Evolutionary conservation across 2,113 vertebrate genomes (phyloP).

Genomic region (Etheostoma spectabile): DNA sequence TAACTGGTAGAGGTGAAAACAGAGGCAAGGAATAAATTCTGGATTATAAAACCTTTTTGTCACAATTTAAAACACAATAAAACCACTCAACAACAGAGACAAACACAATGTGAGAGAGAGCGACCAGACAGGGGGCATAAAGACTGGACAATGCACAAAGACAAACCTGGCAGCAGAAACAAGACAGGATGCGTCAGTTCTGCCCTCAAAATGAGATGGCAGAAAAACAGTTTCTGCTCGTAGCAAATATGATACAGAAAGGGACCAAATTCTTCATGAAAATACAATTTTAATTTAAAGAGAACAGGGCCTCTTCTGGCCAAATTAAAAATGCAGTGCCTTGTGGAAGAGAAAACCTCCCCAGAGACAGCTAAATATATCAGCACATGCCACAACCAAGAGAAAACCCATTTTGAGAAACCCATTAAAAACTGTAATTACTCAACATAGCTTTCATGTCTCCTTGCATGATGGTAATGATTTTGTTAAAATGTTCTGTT

Average conservation of each 20-base stretch:
- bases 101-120: conserved; percentile 7
- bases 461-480: background rate
- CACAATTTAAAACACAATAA: conserved; percentile 4
- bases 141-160: conserved; percentile 1
- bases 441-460: background rate
- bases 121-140: background rate
- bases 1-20: background rate
- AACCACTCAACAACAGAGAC: background rate
- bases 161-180: conserved; percentile 12
- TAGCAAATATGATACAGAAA: conserved; percentile 11
- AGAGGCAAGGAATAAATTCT: background rate
- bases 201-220: conserved; percentile 15
- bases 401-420: conserved; percentile 2
- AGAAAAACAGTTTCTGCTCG: conserved; percentile 30
- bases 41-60: conserved; percentile 1
- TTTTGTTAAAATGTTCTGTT: conserved; percentile 1
- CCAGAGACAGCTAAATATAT: conserved; percentile 33
- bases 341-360: conserved; percentile 26
- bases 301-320: conserved; percentile 9
- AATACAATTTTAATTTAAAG: background rate
- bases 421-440: conserved; percentile 14
- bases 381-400: conserved; percentile 1
- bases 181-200: conserved; percentile 14
- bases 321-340: conserved; percentile 26
- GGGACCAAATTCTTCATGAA: background rate